Percentiles rank a stretch among this genome's conserved stretches.
phyloP scores from a whole-genome alignment of 2,113 vertebrate species.

The Lutjanus erythropterus region DNA sequence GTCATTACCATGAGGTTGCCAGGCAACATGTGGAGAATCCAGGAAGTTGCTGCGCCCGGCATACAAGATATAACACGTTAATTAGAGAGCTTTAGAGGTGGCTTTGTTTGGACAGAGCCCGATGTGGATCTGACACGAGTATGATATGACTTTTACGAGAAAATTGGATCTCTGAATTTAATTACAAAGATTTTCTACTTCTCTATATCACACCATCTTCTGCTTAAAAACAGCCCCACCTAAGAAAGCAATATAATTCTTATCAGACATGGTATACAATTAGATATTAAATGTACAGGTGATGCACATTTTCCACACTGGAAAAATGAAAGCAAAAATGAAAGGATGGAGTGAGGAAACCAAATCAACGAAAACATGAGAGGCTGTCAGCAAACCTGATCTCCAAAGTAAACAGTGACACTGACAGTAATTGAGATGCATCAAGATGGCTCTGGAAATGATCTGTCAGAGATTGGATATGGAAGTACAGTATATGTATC shows the following conservation, averaged over 20 bases:
- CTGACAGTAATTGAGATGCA: constrained; percentile 68
- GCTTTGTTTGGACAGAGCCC: too few species aligned
- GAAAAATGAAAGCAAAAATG: constrained; percentile 7
- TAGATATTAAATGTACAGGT: background rate
- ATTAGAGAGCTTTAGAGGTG: too few species aligned
- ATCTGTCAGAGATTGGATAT: constrained; percentile 57
- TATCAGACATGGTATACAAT: too few species aligned
- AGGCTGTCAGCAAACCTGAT: constrained; percentile 13
- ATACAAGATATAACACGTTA: too few species aligned
- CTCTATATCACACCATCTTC: background rate
- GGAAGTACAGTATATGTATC: constrained; percentile 33
- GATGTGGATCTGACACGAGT: background rate
- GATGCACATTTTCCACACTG: background rate
- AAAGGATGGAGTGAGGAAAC: background rate
- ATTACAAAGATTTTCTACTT: background rate
- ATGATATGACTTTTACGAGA: background rate
- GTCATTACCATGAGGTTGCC: too few species aligned
- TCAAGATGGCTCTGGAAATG: constrained; percentile 44
- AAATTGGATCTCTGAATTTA: background rate
- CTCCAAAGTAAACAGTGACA: constrained; percentile 41
- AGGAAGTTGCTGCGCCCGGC: too few species aligned
- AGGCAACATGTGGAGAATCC: too few species aligned
- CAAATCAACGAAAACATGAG: constrained; percentile 35
- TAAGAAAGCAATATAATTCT: background rate
- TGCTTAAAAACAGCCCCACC: background rate